These are phyloP conservation scores for Cepaea nemoralis DNA, from an alignment of 1,140 invertebrate genomes.

Conservation along the genomic window DNA sequence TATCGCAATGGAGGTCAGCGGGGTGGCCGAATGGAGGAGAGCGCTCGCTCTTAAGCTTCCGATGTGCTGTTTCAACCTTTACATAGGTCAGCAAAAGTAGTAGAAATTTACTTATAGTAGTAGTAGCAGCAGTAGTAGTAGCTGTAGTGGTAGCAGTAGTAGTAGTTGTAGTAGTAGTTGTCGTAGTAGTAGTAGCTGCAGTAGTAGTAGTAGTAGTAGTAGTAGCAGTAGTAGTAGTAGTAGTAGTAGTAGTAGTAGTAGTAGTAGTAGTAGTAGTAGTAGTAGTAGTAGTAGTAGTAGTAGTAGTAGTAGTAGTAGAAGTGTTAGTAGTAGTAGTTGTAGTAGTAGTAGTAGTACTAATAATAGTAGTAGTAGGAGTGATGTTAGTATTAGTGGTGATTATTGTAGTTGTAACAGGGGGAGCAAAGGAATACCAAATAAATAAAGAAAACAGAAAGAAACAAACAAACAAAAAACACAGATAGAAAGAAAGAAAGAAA, in stretches of 20 bases:
- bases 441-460: too few species aligned
- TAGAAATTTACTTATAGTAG: too few species aligned
- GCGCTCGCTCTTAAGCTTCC: too few species aligned
- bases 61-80: too few species aligned
- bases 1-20: too few species aligned
- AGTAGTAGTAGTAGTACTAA: background rate
- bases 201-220: slow-evolving; percentile 16
- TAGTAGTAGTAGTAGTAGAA: background rate
- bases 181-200: slow-evolving; percentile 8
- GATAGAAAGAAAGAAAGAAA: too few species aligned
- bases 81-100: too few species aligned
- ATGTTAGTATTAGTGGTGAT: too few species aligned
- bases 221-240: slow-evolving; percentile 18
- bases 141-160: slow-evolving; percentile 2
- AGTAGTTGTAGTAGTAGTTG: background rate
- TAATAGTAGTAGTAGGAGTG: background rate
- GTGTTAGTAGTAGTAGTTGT: background rate
- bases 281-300: background rate
- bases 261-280: background rate
- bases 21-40: too few species aligned
- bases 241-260: slow-evolving; percentile 12
- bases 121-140: background rate
- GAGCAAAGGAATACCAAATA: too few species aligned
- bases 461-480: too few species aligned
- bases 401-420: too few species aligned